Base-by-base conservation (phyloP, 1,140 invertebrate species). In the Sminthurinus signatus region DNA sequence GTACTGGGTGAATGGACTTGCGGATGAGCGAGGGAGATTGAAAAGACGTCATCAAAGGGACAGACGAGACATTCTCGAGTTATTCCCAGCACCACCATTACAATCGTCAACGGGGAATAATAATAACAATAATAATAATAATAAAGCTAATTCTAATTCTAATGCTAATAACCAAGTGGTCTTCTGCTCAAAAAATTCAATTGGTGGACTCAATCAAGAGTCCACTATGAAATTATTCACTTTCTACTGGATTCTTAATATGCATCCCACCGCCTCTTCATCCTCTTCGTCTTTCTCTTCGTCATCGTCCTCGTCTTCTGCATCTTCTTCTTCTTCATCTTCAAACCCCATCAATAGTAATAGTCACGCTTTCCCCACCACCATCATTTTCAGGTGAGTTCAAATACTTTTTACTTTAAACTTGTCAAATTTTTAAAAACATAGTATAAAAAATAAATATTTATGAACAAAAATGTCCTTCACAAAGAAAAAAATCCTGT, bases 31-130 rank as follows among this genome's bases (percentile, higher is more conserved):
- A 42, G 43, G 42, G 17, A 59, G 48, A 23, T 44, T 59, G 39
- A 71, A 71, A 48, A 43, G 62, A 46, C 60, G 70, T 2, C 70
- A 71, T 60, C 64, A 67, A 36, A 39, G 70, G 44, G 70, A 66
- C 43, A 54, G 70, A 46, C 17, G 62, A 25, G 66, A 68, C 25
- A 36, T 63, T n/a, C 28, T 70, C 10, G 58, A 66, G 42, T 44
- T 68, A 8, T 64, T 50, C 25, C 56, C 67, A 1, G 23, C 31
- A 27, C 55, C 29, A 21, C 19, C 51, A 15, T 23, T 36, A 17
- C 23, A 52, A 31, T 12, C 29, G 27, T 2, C 5, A 3, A 32
- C 39, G n/a, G 17, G 2, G 17, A n/a, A n/a, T n/a, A n/a, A n/a
- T n/a, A n/a, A n/a, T n/a, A n/a, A n/a, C n/a, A n/a, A n/a, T n/a